A percentile compares a stretch with the other conserved stretches of the same genome.
Conservation (phyloP, 2,888 invertebrate genomes). For the Rotaria sp. region DNA sequence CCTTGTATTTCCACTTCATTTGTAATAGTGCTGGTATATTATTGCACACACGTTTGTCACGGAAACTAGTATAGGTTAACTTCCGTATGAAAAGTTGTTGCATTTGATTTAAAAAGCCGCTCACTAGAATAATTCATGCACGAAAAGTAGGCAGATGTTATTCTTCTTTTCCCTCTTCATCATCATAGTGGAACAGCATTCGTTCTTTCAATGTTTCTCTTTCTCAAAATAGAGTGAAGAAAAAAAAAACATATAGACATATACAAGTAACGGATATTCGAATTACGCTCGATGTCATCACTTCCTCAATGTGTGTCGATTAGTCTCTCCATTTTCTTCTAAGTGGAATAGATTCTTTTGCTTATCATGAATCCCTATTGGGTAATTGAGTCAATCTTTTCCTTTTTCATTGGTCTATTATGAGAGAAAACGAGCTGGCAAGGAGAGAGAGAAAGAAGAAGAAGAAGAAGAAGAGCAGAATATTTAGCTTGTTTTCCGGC, state of each 20-base stretch:
- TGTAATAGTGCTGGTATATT: conserved; percentile 19
- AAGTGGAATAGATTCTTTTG: conserved; percentile 20
- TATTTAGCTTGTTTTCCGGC: conserved; percentile 21
- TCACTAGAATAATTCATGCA: conserved; percentile 14
- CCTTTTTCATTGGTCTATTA: not conserved
- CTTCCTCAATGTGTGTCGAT: conserved; percentile 12
- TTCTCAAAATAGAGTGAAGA: not conserved
- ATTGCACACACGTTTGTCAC: conserved; percentile 24
- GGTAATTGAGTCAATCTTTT: not conserved
- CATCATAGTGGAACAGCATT: not conserved
- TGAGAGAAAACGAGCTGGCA: not conserved
- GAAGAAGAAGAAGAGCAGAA: not conserved
- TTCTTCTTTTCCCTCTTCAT: not conserved
- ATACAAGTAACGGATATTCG: conserved; percentile 21
- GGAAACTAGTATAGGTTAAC: conserved; percentile 15
- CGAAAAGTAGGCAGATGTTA: conserved; percentile 21
- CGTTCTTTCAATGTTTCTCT: not conserved
- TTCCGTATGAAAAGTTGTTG: conserved; percentile 12
- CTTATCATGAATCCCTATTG: conserved; percentile 18
- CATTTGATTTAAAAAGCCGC: conserved; percentile 22
- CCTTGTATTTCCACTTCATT: conserved; percentile 24
- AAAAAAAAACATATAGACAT: not conserved
- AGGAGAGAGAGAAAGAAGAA: not conserved
- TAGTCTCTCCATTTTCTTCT: conserved; percentile 24
- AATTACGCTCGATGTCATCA: conserved; percentile 22